phyloP scores from a whole-genome alignment of 2,888 invertebrate genomes.

The Andrena bucephala region DNA sequence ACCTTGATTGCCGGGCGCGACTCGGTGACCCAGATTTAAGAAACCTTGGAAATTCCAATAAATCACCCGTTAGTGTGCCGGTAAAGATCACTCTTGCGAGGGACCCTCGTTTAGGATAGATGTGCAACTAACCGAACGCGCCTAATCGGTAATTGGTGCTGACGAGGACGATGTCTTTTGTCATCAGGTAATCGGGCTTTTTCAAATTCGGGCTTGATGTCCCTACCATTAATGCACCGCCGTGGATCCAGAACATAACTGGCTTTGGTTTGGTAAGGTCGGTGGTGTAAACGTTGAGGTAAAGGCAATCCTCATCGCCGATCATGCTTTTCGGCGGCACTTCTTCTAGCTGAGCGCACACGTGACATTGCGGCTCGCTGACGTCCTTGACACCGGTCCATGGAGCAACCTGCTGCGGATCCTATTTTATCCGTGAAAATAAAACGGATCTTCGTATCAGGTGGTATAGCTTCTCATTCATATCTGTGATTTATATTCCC shows the following conservation, averaged over 20 bases:
- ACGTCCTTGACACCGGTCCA: constrained; percentile 85
- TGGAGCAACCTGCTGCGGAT: constrained; percentile 83
- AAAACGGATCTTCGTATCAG: background rate
- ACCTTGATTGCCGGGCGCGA: constrained; percentile 78
- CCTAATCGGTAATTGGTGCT: constrained; percentile 72
- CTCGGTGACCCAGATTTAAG: constrained; percentile 75
- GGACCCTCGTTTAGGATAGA: background rate
- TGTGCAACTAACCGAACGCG: constrained; percentile 66
- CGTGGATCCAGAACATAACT: constrained; percentile 82
- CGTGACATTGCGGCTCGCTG: constrained; percentile 71
- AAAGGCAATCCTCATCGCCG: constrained; percentile 77
- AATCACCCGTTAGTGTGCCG: no score
- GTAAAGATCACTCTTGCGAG: background rate
- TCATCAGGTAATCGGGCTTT: constrained; percentile 71
- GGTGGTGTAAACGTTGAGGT: constrained; percentile 72
- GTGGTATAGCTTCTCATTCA: background rate
- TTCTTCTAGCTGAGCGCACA: constrained; percentile 53
- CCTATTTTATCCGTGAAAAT: constrained; percentile 66
- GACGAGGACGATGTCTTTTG: constrained; percentile 70
- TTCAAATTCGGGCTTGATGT: constrained; percentile 59
- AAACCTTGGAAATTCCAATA: constrained; percentile 69
- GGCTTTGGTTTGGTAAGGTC: constrained; percentile 61
- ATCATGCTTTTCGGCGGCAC: background rate
- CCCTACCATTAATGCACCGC: constrained; percentile 74
- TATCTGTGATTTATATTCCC: no score